A percentile compares a stretch with the other conserved stretches of the same genome.
Evolutionary conservation across 1,140 invertebrate genomes (phyloP).

Genomic region (Wasmannia auropunctata): DNA sequence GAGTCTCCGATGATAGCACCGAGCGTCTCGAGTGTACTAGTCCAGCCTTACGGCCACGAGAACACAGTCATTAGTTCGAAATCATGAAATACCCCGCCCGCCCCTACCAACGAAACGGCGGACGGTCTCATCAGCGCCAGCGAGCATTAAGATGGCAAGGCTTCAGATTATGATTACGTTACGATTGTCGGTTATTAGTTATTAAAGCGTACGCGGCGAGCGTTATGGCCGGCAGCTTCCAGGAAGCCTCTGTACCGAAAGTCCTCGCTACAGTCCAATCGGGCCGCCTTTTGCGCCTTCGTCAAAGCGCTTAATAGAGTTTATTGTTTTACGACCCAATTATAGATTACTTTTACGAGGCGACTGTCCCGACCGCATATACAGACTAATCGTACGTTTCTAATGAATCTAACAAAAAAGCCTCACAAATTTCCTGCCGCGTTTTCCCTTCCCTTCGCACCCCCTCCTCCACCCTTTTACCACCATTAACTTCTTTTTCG

Average conservation of each 20-base stretch:
- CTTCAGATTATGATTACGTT: constrained; percentile 54
- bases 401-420: constrained; percentile 78
- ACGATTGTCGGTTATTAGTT: constrained; percentile 72
- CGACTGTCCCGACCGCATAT: constrained; percentile 55
- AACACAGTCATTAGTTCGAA: constrained; percentile 28
- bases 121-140: constrained; percentile 19
- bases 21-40: background rate
- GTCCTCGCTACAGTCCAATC: constrained; percentile 5
- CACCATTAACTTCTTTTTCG: constrained; percentile 69
- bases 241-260: constrained; percentile 43
- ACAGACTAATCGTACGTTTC: constrained; percentile 65
- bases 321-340: constrained; percentile 84
- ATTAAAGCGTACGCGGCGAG: constrained; percentile 53
- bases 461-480: background rate
- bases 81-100: constrained; percentile 7
- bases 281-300: constrained; percentile 48
- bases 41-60: background rate
- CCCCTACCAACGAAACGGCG: background rate
- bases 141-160: constrained; percentile 48
- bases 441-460: background rate
- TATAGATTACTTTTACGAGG: constrained; percentile 83
- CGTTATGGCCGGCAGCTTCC: constrained; percentile 56
- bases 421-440: constrained; percentile 70
- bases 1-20: background rate
- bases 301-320: constrained; percentile 79